Conservation (phyloP, 2,797 vertebrate genomes). For the Siniperca obscura region DNA sequence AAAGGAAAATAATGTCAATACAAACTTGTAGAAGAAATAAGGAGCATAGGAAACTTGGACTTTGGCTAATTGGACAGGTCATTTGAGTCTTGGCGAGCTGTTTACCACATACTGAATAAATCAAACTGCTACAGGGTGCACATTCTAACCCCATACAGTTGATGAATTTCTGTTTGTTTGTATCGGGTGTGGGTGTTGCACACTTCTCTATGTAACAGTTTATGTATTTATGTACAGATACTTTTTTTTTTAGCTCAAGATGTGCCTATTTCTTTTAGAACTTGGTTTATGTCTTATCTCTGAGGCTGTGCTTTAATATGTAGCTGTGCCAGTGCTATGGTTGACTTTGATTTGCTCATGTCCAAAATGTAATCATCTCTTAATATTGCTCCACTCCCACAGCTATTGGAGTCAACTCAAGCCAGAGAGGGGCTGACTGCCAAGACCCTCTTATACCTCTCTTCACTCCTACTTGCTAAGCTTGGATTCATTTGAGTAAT, state of each 20-base stretch:
- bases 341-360: slow-evolving; percentile 65
- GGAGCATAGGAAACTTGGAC: not conserved
- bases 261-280: slow-evolving; percentile 30
- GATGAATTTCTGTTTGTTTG: slow-evolving; percentile 26
- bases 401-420: slow-evolving; percentile 47
- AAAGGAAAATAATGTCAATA: slow-evolving; percentile 24
- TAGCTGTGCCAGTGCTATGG: slow-evolving; percentile 45
- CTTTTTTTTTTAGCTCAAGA: slow-evolving; percentile 45
- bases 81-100: slow-evolving; percentile 1
- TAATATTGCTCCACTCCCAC: slow-evolving; percentile 64
- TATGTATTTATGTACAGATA: slow-evolving; percentile 47
- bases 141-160: not conserved
- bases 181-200: slow-evolving; percentile 46
- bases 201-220: slow-evolving; percentile 26
- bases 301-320: slow-evolving; percentile 32
- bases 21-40: slow-evolving; percentile 11
- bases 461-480: slow-evolving; percentile 42
- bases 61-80: slow-evolving; percentile 28
- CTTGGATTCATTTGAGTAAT: slow-evolving; percentile 41
- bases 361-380: slow-evolving; percentile 65
- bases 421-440: slow-evolving; percentile 52
- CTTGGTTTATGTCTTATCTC: slow-evolving; percentile 35
- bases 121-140: not conserved
- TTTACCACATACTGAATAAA: slow-evolving; percentile 14
- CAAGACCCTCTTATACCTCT: slow-evolving; percentile 51